These are phyloP conservation scores for Orthonyx spaldingii DNA, from an alignment of 2,113 vertebrate genomes.

Conservation along the genomic window DNA sequence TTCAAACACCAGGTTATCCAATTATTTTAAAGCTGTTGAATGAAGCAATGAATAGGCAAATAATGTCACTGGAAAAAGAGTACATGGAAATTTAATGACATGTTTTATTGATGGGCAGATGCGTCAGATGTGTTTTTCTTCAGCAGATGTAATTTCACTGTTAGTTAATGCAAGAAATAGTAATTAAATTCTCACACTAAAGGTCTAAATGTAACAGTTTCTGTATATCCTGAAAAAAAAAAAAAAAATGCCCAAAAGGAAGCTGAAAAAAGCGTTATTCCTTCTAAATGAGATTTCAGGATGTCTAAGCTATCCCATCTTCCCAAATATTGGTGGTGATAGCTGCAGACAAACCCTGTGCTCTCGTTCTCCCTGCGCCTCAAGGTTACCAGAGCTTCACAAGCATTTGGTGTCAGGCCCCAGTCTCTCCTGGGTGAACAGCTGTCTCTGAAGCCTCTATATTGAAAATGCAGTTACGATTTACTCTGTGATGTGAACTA, in stretches of 20 bases:
- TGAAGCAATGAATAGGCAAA: not conserved
- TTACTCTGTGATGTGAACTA: not conserved
- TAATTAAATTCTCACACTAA: not conserved
- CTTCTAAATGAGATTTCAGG: not conserved
- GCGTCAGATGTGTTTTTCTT: not conserved
- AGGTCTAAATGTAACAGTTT: not conserved
- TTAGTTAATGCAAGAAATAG: not conserved
- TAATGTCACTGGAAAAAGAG: not conserved
- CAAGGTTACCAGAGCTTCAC: not conserved
- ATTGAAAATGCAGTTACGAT: not conserved
- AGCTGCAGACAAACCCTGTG: not conserved
- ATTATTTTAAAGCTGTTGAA: not conserved
- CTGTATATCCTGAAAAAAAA: not conserved
- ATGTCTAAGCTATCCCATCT: not conserved
- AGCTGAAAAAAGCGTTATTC: not conserved
- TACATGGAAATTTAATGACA: not conserved
- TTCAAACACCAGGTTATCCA: not conserved
- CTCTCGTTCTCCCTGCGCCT: rapidly evolving
- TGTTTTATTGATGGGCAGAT: not conserved
- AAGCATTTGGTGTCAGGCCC: not conserved
- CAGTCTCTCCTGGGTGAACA: not conserved
- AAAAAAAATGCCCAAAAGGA: not conserved
- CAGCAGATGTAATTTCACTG: not conserved
- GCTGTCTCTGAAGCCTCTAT: not conserved
- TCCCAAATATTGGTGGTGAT: not conserved